phyloP scores from a whole-genome alignment of 1,140 invertebrate species.

The Holcopasites calliopsidis region DNA sequence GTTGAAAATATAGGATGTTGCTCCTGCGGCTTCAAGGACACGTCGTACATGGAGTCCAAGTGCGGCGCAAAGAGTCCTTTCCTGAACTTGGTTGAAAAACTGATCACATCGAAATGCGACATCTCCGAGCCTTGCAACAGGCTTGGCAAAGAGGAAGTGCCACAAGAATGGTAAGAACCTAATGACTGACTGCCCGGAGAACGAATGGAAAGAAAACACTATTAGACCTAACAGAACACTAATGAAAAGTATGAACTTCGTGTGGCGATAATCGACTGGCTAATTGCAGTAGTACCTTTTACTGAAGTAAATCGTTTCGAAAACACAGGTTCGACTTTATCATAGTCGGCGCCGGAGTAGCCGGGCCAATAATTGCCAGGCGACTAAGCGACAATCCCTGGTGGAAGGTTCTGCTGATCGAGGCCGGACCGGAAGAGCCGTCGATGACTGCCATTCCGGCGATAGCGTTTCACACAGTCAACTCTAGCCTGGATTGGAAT shows the following conservation, averaged over 20 bases:
- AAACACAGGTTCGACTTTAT: conserved; percentile 80
- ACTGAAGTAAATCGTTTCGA: not conserved
- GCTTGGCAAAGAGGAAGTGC: conserved; percentile 65
- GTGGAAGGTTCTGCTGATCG: conserved; percentile 81
- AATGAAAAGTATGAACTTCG: too few relatives aligned
- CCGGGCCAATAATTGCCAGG: conserved; percentile 84
- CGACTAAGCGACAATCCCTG: conserved; percentile 74
- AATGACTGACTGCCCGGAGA: too few relatives aligned
- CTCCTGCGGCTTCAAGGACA: conserved; percentile 77
- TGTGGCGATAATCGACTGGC: too few relatives aligned
- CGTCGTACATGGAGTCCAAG: conserved; percentile 70
- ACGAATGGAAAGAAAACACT: too few relatives aligned
- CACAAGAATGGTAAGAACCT: conserved; percentile 60
- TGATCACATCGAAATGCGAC: conserved; percentile 80
- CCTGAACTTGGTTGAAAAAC: conserved; percentile 79
- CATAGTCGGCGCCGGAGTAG: conserved; percentile 82
- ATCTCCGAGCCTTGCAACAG: conserved; percentile 79
- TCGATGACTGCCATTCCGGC: conserved; percentile 85
- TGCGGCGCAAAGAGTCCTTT: conserved; percentile 74
- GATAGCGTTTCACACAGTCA: conserved; percentile 81
- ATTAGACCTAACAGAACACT: too few relatives aligned
- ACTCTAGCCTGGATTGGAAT: conserved; percentile 82
- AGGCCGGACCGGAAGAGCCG: conserved; percentile 89
- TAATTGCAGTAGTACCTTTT: not conserved
- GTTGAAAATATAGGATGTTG: conserved; percentile 58